A percentile compares a stretch with the other conserved stretches of the same genome.
phyloP scores from a whole-genome alignment of 2,797 vertebrate species.

The Labeo calbasu region DNA sequence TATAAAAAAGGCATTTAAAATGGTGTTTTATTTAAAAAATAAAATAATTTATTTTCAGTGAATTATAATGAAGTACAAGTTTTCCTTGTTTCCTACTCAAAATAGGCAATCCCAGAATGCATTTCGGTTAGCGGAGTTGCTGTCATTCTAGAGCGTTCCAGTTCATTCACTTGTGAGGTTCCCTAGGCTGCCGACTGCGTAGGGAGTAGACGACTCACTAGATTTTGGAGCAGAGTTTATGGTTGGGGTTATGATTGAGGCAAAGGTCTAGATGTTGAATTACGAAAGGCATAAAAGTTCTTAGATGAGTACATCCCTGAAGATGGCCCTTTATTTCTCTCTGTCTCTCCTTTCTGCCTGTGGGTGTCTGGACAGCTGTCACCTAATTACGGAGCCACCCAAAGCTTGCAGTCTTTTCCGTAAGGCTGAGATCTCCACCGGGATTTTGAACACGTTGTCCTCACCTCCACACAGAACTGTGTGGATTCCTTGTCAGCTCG shows the following conservation, averaged over 20 bases:
- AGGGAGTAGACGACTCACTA: background rate
- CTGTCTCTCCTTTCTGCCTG: constrained; percentile 40
- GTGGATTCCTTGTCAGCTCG: constrained; percentile 25
- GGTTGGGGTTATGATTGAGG: constrained; percentile 35
- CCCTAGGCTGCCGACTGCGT: background rate
- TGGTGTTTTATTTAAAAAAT: no score
- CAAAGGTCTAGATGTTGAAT: constrained; percentile 40
- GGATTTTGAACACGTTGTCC: constrained; percentile 39
- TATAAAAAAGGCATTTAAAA: no score
- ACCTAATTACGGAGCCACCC: constrained; percentile 64
- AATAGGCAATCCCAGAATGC: constrained; percentile 1
- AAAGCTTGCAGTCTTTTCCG: constrained; percentile 56
- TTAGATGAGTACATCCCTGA: constrained; percentile 34
- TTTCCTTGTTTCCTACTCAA: background rate
- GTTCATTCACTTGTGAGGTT: background rate
- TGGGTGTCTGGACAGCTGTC: constrained; percentile 65
- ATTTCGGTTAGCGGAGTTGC: background rate
- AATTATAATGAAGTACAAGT: background rate
- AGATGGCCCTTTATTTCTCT: constrained; percentile 41
- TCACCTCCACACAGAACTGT: constrained; percentile 24
- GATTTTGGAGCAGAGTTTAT: constrained; percentile 12
- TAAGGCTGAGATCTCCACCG: constrained; percentile 41
- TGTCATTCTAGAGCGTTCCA: background rate
- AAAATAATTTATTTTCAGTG: background rate
- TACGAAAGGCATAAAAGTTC: constrained; percentile 29